These are phyloP conservation scores for Bombus waltoni DNA, from an alignment of 1,140 invertebrate genomes.

Conservation along the genomic window DNA sequence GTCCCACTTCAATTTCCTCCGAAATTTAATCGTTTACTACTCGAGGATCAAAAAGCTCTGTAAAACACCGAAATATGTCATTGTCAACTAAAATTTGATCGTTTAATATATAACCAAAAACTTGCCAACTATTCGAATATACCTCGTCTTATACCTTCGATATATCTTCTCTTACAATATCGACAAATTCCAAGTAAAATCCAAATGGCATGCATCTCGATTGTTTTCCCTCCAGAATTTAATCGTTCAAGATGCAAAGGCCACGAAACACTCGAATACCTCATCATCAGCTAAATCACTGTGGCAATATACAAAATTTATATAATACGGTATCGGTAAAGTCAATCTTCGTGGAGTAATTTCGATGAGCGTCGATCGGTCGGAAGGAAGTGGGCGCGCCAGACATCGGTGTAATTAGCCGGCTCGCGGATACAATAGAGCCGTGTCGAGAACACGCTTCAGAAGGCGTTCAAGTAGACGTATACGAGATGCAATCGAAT, in stretches of 20 bases:
- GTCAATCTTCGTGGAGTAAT: background rate
- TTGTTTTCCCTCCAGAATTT: background rate
- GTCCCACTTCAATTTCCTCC: background rate
- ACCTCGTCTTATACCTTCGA: too few species aligned
- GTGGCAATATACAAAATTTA: background rate
- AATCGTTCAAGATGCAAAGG: background rate
- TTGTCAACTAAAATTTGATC: background rate
- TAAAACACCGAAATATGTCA: background rate
- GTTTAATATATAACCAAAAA: background rate
- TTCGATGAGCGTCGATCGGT: background rate
- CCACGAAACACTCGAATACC: background rate
- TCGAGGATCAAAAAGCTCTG: background rate
- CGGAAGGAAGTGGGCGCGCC: slow-evolving; percentile 13
- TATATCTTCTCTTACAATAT: too few species aligned
- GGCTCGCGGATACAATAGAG: background rate
- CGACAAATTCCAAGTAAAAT: too few species aligned
- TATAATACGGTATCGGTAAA: background rate
- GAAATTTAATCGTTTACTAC: background rate
- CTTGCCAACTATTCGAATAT: too few species aligned
- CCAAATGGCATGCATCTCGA: background rate
- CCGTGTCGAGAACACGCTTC: background rate
- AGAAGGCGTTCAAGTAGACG: slow-evolving; percentile 18
- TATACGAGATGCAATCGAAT: slow-evolving; percentile 43
- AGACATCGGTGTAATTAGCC: slow-evolving; percentile 21
- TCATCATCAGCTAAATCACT: background rate